Percentiles rank a stretch among this genome's conserved stretches.
phyloP scores from a whole-genome alignment of 1,140 invertebrate genomes.

The Aplysia californica region DNA sequence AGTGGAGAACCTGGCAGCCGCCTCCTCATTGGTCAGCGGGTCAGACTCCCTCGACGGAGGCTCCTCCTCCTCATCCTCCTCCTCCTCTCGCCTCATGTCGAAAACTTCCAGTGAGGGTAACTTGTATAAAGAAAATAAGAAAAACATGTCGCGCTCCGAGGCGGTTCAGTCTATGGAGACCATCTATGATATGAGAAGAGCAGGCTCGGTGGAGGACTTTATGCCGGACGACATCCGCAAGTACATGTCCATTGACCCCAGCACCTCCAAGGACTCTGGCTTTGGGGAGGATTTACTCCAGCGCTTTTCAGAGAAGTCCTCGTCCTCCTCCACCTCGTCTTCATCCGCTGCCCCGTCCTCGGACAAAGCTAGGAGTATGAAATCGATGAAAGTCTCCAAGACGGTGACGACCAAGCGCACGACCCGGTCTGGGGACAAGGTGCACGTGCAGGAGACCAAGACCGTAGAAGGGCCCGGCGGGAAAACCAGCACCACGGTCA shows the following conservation, averaged over 20 bases:
- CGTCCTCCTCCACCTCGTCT: neutral
- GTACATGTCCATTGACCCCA: constrained; percentile 35
- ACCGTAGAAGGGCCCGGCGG: constrained; percentile 29
- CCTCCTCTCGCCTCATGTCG: neutral
- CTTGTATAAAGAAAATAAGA: neutral
- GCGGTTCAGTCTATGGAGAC: constrained; percentile 1
- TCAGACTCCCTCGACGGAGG: neutral
- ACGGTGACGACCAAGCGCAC: constrained; percentile 29
- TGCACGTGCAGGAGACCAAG: constrained; percentile 13
- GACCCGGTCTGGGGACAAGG: constrained; percentile 9
- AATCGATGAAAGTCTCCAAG: constrained; percentile 5
- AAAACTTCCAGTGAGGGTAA: constrained; percentile 25
- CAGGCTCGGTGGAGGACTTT: constrained; percentile 38
- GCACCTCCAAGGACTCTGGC: constrained; percentile 21
- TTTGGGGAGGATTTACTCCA: constrained; percentile 25
- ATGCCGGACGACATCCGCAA: constrained; percentile 36
- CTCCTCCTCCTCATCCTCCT: neutral
- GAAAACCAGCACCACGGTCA: constrained; percentile 14
- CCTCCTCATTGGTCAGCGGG: neutral
- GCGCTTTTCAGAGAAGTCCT: constrained; percentile 4
- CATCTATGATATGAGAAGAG: constrained; percentile 17
- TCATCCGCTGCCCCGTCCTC: neutral
- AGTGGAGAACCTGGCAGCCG: constrained; percentile 16
- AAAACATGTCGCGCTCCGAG: neutral
- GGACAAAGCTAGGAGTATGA: neutral